Percentiles rank a stretch among this genome's conserved stretches.
Evolutionary conservation across 92 coral and sea anemone species (phyloP).

Genomic region (Siderastrea siderea): DNA sequence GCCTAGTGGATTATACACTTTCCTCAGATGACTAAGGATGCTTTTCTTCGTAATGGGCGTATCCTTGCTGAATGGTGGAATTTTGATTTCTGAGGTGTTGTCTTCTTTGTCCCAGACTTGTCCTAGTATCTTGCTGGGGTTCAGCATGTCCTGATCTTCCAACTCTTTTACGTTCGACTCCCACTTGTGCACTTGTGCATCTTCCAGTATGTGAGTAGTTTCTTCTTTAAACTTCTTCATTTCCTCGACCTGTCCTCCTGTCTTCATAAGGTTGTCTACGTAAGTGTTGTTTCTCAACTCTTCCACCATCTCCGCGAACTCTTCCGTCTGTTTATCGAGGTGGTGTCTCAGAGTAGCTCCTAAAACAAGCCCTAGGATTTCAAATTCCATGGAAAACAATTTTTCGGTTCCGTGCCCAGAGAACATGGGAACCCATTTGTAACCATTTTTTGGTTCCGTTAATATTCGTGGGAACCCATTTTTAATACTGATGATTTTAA

Average conservation of each 20-base stretch:
- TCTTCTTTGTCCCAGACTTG: slow-evolving; percentile 53
- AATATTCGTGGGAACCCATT: no score
- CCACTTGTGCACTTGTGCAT: slow-evolving; percentile 62
- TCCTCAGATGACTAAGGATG: slow-evolving; percentile 44
- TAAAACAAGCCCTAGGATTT: not conserved
- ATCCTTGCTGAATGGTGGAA: not conserved
- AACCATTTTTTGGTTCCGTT: no score
- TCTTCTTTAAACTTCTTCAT: slow-evolving; percentile 38
- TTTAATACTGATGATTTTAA: no score
- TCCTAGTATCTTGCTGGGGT: slow-evolving; percentile 62
- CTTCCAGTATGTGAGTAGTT: slow-evolving; percentile 25
- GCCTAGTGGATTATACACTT: slow-evolving; percentile 41
- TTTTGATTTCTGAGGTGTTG: slow-evolving; percentile 31
- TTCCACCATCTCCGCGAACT: slow-evolving; percentile 17
- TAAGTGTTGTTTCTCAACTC: slow-evolving; percentile 49
- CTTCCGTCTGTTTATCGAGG: slow-evolving; percentile 18
- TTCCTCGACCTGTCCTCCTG: slow-evolving; percentile 21
- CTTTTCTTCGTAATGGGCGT: slow-evolving; percentile 34
- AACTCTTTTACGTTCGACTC: slow-evolving; percentile 33
- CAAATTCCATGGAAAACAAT: no score
- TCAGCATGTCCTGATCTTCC: slow-evolving; percentile 43
- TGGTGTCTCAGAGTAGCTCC: slow-evolving; percentile 44
- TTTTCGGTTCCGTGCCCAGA: no score
- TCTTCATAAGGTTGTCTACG: slow-evolving; percentile 46
- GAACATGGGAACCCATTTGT: no score